Evolutionary conservation across 2,797 vertebrate genomes (phyloP).

Genomic region (Novumbra hubbsi): DNA sequence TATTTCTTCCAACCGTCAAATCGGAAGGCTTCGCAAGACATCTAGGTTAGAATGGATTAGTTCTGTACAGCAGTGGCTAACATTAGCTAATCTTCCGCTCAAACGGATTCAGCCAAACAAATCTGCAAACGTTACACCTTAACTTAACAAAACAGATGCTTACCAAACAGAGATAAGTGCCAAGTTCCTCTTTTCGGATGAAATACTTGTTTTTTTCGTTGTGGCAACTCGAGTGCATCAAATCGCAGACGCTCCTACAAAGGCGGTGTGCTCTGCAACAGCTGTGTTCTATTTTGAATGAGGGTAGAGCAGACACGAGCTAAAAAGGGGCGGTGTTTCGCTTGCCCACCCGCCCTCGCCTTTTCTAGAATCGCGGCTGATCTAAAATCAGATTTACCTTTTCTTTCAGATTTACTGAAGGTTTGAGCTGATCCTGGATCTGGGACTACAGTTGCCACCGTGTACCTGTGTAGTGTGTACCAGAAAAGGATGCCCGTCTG

Average conservation of each 20-base stretch:
- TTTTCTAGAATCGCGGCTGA: not conserved
- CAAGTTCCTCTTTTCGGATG: conserved; percentile 18
- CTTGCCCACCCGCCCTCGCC: not conserved
- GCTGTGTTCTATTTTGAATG: conserved; percentile 78
- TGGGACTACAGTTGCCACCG: not conserved
- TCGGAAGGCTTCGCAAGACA: not conserved
- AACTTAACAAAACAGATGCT: conserved; percentile 30
- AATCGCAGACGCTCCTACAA: conserved; percentile 19
- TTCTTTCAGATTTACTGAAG: not conserved
- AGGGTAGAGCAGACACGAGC: conserved; percentile 29
- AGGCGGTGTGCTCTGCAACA: conserved; percentile 58
- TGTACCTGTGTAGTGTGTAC: not conserved
- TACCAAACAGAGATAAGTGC: conserved; percentile 40
- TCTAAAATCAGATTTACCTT: not conserved
- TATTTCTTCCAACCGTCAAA: not conserved
- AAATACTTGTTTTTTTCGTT: not conserved
- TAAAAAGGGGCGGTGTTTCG: conserved; percentile 42
- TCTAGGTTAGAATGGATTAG: not conserved
- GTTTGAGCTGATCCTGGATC: not conserved
- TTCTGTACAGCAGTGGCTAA: not conserved
- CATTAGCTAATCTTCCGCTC: conserved; percentile 6
- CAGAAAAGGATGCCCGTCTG: not conserved
- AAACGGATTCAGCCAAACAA: not conserved
- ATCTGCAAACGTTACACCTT: not conserved
- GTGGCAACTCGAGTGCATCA: not conserved